These are phyloP conservation scores for Siniperca knerii DNA, from an alignment of 2,113 vertebrate species.

Conservation along the genomic window DNA sequence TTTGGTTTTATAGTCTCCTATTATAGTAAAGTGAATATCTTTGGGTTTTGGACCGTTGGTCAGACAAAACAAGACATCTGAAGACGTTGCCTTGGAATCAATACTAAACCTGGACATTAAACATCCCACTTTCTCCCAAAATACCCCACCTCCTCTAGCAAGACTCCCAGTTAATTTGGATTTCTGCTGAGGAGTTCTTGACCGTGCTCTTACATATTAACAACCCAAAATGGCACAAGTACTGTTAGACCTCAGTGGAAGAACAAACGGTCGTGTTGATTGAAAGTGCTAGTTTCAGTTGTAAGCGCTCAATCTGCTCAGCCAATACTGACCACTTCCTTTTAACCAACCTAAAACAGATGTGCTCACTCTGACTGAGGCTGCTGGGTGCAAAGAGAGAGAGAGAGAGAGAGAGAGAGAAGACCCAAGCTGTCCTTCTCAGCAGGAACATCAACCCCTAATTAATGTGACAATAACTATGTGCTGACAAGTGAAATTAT, in stretches of 20 bases:
- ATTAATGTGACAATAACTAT: neutral
- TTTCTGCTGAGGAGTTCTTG: neutral
- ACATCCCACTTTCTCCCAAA: neutral
- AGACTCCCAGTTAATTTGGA: neutral
- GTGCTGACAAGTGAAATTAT: slow-evolving; percentile 4
- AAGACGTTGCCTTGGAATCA: neutral
- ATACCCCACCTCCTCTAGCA: neutral
- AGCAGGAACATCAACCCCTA: slow-evolving; percentile 13
- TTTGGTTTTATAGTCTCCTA: too few relatives aligned
- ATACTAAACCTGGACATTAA: neutral
- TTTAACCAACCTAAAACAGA: slow-evolving; percentile 54
- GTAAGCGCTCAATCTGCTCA: slow-evolving; percentile 73
- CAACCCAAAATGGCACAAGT: slow-evolving; percentile 5
- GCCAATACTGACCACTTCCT: slow-evolving; percentile 86
- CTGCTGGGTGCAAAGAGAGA: slow-evolving; percentile 11
- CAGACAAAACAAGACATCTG: too few relatives aligned
- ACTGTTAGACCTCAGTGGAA: slow-evolving; percentile 58
- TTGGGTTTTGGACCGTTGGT: too few relatives aligned
- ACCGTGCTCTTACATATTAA: neutral
- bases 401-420: neutral
- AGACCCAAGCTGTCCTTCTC: slow-evolving; percentile 37
- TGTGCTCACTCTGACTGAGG: slow-evolving; percentile 26
- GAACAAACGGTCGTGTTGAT: slow-evolving; percentile 44
- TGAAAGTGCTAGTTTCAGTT: slow-evolving; percentile 79
- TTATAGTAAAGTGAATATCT: too few relatives aligned